Evolutionary conservation across 2,113 vertebrate genomes (phyloP), one percentile per base, ranked within the genome.

Genomic region (Cricetomys ansorgei): DNA sequence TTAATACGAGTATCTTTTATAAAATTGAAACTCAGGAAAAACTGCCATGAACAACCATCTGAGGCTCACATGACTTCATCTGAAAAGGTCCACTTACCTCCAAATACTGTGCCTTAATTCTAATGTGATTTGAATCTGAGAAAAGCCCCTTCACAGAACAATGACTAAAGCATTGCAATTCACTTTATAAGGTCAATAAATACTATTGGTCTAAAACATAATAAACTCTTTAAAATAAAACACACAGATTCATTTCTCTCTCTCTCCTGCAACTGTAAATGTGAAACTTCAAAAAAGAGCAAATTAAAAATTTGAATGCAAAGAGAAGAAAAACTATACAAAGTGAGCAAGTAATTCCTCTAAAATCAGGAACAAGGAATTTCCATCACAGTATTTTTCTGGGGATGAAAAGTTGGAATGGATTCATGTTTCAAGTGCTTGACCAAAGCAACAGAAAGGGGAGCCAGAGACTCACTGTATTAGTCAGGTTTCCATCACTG

Each of bases 61-160:
- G 17, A 94, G 43, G 37, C 13, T 45, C 48, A 75, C 67, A 53
- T 48, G n/a, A 81, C 57, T 81, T 86, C 12, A 79, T 15, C 45
- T 96, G 43, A 89, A 88, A 89, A 90, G 12, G 76, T 55, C 29
- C 31, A 72, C 76, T 73, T 69, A 81, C 19, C 55, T 77, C 81
- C 53, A 65, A 25, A 90, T 48, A 40, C 69, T 53, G 12, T 89
- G 84, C 4, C 64, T 43, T 55, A 40, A 25, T 43, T 72, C 7
- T 40, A 72, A 57, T 88, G 53, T 2, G 13, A 94, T 62, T 34
- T 9, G n/a, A 93, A 93, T 57, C 45, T 57, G 72, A 64, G 12
- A n/a, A 69, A 70, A 88, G 37, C 4, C 83, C 19, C n/a, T 15
- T 50, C 57, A 29, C 0, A 84, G 16, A 85, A 79, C 25, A 76